Base-by-base conservation (phyloP, 2,113 vertebrate species). In the Bettongia penicillata region DNA sequence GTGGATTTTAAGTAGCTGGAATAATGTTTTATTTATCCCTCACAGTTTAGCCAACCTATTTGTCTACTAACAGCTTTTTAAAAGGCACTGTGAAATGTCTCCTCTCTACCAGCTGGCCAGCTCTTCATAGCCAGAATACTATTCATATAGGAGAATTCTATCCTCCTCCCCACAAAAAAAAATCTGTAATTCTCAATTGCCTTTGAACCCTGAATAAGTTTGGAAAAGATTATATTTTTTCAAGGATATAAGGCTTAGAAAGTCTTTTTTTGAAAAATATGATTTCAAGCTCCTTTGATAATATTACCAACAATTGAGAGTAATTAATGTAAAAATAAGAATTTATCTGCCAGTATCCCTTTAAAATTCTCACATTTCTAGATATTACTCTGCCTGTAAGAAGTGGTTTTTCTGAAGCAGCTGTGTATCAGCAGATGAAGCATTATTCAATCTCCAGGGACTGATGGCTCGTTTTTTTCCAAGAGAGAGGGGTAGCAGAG, bases 391-490 rank as follows among this genome's bases (percentile, higher is more conserved):
- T 94, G 55, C 96, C 96, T 97, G 96, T 94, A 97, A 97, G 96
- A n/a, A 93, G 89, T 95, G 91, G 92, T 96, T 97, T 97, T 93
- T 94, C 94, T 91, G 93, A 96, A 95, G 90, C 93, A 96, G 93
- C 31, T 93, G 51, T 12, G 89, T 92, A 55, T 84, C 92, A 96
- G 48, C 43, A 95, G 92, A 90, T 89, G 93, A 95, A 93, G 77
- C 92, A 91, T 91, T 95, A 96, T 96, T 94, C 50, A 43, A 92
- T n/a, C 94, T 61, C 37, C 57, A 84, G 1, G 48, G n/a, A 51
- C 14, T 55, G 51, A 53, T 89, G 47, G 23, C n/a, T 49, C 26
- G 31, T 95, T 90, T 93, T 96, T 96, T 53, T 1, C 43, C 89
- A 90, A 84, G 50, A 84, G 43, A 28, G 37, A 96, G 1, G 6